phyloP scores from a whole-genome alignment of 1,140 invertebrate genomes.

The Leguminivora glycinivorella region DNA sequence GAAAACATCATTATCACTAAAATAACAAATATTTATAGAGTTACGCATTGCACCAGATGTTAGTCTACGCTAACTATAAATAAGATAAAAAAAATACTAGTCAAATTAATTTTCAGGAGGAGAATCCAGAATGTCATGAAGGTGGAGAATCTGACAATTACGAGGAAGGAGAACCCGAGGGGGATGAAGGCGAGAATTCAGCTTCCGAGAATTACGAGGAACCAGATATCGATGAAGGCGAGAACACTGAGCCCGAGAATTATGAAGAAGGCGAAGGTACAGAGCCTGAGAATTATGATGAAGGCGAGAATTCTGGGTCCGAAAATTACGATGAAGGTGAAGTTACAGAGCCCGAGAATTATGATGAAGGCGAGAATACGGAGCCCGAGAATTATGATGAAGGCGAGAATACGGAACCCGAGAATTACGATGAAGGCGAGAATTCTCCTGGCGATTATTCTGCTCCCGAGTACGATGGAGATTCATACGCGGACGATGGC shows the following conservation, averaged over 20 bases:
- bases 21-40: too few relatives aligned
- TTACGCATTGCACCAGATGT: too few relatives aligned
- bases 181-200: background rate
- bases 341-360: background rate
- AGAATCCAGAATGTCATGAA: too few relatives aligned
- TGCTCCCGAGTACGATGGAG: background rate
- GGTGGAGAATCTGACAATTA: background rate
- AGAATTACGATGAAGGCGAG: background rate
- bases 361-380: background rate
- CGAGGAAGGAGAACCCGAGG: constrained; percentile 28
- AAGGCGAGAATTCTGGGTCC: background rate
- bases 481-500: background rate
- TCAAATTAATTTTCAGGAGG: too few relatives aligned
- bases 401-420: background rate
- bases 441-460: background rate
- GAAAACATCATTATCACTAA: too few relatives aligned
- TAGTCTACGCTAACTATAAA: too few relatives aligned
- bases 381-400: background rate
- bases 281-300: background rate
- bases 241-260: background rate
- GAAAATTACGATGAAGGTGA: background rate
- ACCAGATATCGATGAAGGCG: background rate
- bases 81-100: too few relatives aligned
- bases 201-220: constrained; percentile 30
- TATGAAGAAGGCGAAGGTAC: background rate